Evolutionary conservation across 2,113 vertebrate species (phyloP).

Genomic region (Aepyceros melampus): DNA sequence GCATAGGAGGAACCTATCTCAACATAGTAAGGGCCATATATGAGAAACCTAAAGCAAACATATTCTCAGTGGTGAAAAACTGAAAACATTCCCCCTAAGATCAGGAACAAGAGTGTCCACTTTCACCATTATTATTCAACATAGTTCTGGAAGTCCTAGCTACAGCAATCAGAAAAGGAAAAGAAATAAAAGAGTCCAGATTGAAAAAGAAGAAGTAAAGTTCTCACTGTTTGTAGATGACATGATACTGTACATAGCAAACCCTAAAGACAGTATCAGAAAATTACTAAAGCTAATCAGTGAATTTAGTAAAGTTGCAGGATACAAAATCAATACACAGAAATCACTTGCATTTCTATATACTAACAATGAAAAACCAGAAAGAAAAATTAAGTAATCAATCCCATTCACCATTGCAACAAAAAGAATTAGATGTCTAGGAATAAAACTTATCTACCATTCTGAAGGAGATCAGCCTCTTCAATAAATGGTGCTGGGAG

Average conservation of each 20-base stretch:
- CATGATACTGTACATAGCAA: neutral
- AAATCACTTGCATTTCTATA: neutral
- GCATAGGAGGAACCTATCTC: neutral
- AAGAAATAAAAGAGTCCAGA: neutral
- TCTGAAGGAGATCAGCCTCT: neutral
- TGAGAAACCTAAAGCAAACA: neutral
- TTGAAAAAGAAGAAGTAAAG: neutral
- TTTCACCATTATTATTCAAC: neutral
- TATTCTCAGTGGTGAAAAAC: neutral
- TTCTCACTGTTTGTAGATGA: neutral
- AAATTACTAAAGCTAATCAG: neutral
- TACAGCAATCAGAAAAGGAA: neutral
- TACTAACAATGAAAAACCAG: neutral
- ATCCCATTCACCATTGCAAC: neutral
- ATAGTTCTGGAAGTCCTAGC: neutral
- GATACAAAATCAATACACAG: neutral
- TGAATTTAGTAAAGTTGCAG: neutral
- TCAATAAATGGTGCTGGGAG: neutral
- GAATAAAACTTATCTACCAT: neutral
- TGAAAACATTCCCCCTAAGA: neutral
- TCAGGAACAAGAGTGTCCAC: neutral
- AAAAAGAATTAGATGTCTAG: neutral
- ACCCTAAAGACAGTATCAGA: neutral
- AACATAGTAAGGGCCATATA: neutral
- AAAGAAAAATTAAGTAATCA: neutral